These are phyloP conservation scores for Drosophila eohydei DNA, from an alignment of 2,888 invertebrate genomes.

Conservation along the genomic window DNA sequence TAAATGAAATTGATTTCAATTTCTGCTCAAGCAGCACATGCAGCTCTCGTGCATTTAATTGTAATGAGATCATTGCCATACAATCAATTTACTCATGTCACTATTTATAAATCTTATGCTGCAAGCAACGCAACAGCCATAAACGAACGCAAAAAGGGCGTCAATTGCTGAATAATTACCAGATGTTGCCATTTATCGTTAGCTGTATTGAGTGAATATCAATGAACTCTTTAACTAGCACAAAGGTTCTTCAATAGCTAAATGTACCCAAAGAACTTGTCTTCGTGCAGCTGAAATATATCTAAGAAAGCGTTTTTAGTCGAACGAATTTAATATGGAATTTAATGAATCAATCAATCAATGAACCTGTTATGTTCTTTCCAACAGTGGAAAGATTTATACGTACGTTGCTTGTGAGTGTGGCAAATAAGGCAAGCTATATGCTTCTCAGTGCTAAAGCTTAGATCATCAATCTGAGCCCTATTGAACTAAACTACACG, in stretches of 20 bases:
- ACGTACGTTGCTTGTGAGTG: no score
- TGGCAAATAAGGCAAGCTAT: no score
- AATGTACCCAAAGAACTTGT: background rate
- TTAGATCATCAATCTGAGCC: no score
- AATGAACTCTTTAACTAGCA: background rate
- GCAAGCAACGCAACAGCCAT: slow-evolving; percentile 49
- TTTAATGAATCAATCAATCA: no score
- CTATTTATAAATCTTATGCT: slow-evolving; percentile 70
- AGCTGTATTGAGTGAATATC: background rate
- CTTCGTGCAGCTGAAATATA: background rate
- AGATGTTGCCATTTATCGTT: slow-evolving; percentile 11
- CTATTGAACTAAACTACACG: no score
- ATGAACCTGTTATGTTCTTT: no score
- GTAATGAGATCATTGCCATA: slow-evolving; percentile 77
- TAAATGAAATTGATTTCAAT: slow-evolving; percentile 81
- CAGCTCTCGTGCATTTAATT: slow-evolving; percentile 62
- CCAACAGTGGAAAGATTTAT: no score
- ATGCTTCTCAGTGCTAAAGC: no score
- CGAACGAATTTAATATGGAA: no score
- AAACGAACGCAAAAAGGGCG: slow-evolving; percentile 52
- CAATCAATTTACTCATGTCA: slow-evolving; percentile 72
- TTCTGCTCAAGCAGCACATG: slow-evolving; percentile 33
- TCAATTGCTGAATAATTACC: slow-evolving; percentile 29
- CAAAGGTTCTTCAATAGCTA: no score
- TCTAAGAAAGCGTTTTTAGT: no score